Base-by-base conservation (phyloP, 2,797 vertebrate species). In the Erpetoichthys calabaricus region DNA sequence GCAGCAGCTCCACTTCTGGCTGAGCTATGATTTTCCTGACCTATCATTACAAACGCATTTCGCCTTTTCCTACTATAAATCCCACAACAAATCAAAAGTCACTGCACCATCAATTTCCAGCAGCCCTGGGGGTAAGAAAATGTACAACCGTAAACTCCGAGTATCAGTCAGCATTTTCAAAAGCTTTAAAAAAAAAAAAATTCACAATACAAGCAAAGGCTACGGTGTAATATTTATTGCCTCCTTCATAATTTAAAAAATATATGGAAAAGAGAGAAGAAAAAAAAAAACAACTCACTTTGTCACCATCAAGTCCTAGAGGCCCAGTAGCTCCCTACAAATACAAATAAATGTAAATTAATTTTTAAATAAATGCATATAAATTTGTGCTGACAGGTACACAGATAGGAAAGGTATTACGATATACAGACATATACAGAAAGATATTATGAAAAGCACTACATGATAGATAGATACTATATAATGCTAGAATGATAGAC, bases 241-340 rank as follows among this genome's bases (percentile, higher is more conserved):
- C 43, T 46, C 10, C 44, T 25, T 25, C 25, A 25, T 25, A 25
- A 25, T 25, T 25, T 25, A 25, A 25, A 25, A 25, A 25, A 25
- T 25, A 25, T 25, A 25, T 25, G 25, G 25, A 25, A 25, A 25
- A 25, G 7, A 42, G 6, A n/a, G 8, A 8, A 7, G 44, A n/a
- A 42, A 9, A 6, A n/a, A 45, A 9, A 44, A 45, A 25, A 25
- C 45, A 8, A 70, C 77, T 71, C 80, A 84, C 83, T 75, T 77
- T 82, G 68, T 74, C 72, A 55, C 76, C 79, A 74, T 73, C 75
- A 60, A 72, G 64, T 70, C 80, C 79, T 63, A 71, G 68, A 70
- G 71, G 72, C 65, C 78, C 74, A 60, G 76, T 65, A 68, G 81
- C 78, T 60, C 81, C 80, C 76, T 83, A 67, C 61, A 76, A 73